Conservation (phyloP, 2,797 vertebrate genomes). For the Pagetopsis macropterus region DNA sequence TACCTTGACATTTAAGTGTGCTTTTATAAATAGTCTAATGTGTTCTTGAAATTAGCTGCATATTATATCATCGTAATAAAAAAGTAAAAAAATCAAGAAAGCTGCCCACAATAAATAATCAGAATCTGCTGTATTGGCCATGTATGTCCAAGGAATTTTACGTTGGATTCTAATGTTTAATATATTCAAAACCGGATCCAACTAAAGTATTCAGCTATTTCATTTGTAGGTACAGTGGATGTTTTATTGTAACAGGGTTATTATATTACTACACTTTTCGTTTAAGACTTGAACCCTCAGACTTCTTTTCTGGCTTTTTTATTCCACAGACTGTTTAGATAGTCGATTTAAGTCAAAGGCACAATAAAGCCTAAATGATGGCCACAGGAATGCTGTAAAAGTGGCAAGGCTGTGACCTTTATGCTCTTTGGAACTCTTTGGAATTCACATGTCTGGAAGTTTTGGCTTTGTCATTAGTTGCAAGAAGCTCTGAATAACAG, state of each 20-base stretch:
- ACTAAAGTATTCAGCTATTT: too few species aligned
- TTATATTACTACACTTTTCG: background rate
- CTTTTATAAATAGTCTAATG: too few species aligned
- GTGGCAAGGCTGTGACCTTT: background rate
- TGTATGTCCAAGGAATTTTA: too few species aligned
- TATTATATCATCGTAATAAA: too few species aligned
- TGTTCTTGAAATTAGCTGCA: too few species aligned
- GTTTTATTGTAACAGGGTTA: background rate
- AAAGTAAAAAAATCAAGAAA: too few species aligned
- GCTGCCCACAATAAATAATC: too few species aligned
- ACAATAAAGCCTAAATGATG: background rate
- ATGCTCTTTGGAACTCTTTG: background rate
- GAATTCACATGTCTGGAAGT: background rate
- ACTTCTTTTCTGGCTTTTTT: background rate
- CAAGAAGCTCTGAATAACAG: slow-evolving; percentile 8
- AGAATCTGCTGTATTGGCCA: too few species aligned
- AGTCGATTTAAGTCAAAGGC: background rate
- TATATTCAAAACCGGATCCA: too few species aligned
- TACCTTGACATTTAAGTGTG: too few species aligned
- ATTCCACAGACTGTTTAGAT: background rate
- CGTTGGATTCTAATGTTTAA: too few species aligned
- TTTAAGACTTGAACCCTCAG: too few species aligned
- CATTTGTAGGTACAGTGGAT: background rate
- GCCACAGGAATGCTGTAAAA: background rate
- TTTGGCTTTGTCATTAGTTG: slow-evolving; percentile 11